A percentile compares a stretch with the other conserved stretches of the same genome.
These are phyloP conservation scores for Telenomus remus DNA, from an alignment of 1,140 invertebrate species.

Conservation along the genomic window DNA sequence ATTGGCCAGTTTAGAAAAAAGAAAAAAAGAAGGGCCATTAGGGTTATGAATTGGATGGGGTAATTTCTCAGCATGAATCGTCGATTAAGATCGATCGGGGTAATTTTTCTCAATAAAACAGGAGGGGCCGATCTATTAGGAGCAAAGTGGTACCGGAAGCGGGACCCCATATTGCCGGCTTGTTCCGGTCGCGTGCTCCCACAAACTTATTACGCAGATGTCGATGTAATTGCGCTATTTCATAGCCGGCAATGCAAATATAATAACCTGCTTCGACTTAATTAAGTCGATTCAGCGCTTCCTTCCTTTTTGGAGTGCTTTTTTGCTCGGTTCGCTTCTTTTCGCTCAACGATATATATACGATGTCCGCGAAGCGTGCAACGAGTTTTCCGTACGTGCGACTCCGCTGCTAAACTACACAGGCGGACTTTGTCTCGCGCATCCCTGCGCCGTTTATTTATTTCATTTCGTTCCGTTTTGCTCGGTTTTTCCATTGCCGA, in stretches of 20 bases:
- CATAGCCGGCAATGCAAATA: slow-evolving; percentile 40
- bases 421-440: slow-evolving; percentile 39
- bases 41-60: neutral
- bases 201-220: neutral
- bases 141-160: neutral
- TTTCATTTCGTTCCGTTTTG: slow-evolving; percentile 45
- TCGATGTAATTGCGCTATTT: slow-evolving; percentile 35
- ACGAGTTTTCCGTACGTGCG: slow-evolving; percentile 31
- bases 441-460: slow-evolving; percentile 50
- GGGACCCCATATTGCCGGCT: neutral
- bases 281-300: slow-evolving; percentile 51
- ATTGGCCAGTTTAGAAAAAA: no score
- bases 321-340: slow-evolving; percentile 3
- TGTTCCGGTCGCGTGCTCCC: slow-evolving; percentile 4
- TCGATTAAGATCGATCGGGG: neutral
- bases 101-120: neutral
- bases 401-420: slow-evolving; percentile 40
- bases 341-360: slow-evolving; percentile 28
- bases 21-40: no score
- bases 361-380: slow-evolving; percentile 29
- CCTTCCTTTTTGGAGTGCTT: slow-evolving; percentile 46
- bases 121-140: neutral
- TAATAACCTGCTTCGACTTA: slow-evolving; percentile 48
- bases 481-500: slow-evolving; percentile 42
- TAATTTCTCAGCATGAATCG: neutral